Evolutionary conservation across 1,140 invertebrate species (phyloP), one percentile per base, ranked within the genome.

Genomic region (Platyscapa corneri): DNA sequence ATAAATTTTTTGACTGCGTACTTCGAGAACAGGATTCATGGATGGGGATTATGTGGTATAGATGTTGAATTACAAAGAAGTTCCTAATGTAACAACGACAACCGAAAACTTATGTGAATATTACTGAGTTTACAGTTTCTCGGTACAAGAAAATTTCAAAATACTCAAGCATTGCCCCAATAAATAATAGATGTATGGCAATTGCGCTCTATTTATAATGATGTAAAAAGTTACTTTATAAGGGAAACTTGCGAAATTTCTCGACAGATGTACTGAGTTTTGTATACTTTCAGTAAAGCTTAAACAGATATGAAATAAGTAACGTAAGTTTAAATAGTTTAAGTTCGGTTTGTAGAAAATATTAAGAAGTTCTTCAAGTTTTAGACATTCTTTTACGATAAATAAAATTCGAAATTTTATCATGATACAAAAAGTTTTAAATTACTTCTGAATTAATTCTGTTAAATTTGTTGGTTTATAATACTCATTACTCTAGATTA

Each of bases 1-100:
- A 84, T 84, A 84, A 84, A 84, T 84, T 70, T 60, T 84, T 78
- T 60, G 75, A 83, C 53, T 39, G 78, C 6, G 20, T 34, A 0
- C 32, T 46, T 30, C 49, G 53, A 75, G 30, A 84, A 77, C 39
- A 78, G 78, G 27, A 78, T 78, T 70, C 60, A 78, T 53, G 30
- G 37, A 46, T 2, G 5, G 14, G 42, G 8, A 77, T 84, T 53
- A 53, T 53, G 23, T 18, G 0, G 0, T n/a, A 12, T 42, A 78
- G 27, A 74, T 20, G 82, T 14, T 60, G 32, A 76, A 83, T 75
- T 75, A 76, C 64, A 60, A 74, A 75, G 37, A 75, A 76, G 34
- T 76, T 83, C 8, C 10, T 82, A 74, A 76, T 53, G 32, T 64
- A 39, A 5, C 27, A 32, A 18, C 72, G 23, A 20, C 42, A 70